Evolutionary conservation across 2,888 invertebrate species (phyloP), one percentile per base, ranked within the genome.

Genomic region (Mayetiola destructor): DNA sequence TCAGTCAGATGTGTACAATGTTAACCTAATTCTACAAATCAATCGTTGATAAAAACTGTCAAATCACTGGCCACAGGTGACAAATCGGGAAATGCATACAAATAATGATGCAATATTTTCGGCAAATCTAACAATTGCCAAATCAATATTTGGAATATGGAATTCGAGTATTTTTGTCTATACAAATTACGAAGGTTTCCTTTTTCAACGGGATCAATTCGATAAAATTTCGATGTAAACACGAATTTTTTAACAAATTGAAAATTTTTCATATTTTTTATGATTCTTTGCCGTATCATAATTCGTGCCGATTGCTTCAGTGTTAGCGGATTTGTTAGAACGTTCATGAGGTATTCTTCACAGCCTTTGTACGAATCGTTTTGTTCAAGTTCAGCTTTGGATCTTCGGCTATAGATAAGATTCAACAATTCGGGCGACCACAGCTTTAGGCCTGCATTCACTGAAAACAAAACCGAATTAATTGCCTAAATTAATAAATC

Each of bases 71-170:
- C 35, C 29, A 55, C 8, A 18, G 30, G 39, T 36, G 68, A 66
- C 59, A 70, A 61, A 61, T 71, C 72, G 54, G 65, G 62, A 59
- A 68, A 71, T 14, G 70, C 65, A 60, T 63, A 62, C 12, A 72
- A 61, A 61, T 66, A 72, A 58, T 60, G 62, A 58, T 70, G 67
- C 29, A 71, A 58, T 2, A 63, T 63, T 35, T 59, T 61, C 12
- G 71, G 72, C 57, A 71, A 64, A 56, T 63, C 67, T 29, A 69
- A 64, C 32, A 53, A 32, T 53, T 53, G 53, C 59, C 64, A 64
- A 9, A 70, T 65, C 23, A 71, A 64, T 56, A 61, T 61, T n/a
- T 62, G 61, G 54, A 71, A 56, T 23, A 66, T 65, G 3, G 71
- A 70, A 20, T 5, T 30, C 4, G 53, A 29, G 53, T 29, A 52